Conservation (phyloP, 2,888 invertebrate genomes). For the Lacanobia wlatinum region DNA sequence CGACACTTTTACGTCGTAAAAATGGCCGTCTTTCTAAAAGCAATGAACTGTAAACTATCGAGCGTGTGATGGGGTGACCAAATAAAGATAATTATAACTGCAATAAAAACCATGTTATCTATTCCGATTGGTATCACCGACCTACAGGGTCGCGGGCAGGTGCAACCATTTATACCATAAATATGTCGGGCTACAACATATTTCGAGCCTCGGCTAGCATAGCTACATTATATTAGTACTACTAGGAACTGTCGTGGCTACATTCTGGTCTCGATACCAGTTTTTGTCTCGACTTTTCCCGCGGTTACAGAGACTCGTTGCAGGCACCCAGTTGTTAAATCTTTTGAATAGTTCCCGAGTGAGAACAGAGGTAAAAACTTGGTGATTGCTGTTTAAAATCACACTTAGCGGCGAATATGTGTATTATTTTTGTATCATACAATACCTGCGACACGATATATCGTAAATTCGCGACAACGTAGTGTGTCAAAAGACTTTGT, state of each 20-base stretch:
- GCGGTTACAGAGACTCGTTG: constrained; percentile 51
- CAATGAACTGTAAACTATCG: constrained; percentile 68
- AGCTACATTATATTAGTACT: constrained; percentile 76
- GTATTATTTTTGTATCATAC: constrained; percentile 24
- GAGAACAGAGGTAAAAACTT: constrained; percentile 61
- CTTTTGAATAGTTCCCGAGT: constrained; percentile 66
- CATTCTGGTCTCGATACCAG: constrained; percentile 54
- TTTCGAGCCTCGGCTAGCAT: constrained; percentile 76
- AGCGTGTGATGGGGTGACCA: constrained; percentile 70
- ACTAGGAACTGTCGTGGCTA: constrained; percentile 72
- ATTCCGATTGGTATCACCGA: constrained; percentile 74
- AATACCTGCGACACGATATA: constrained; percentile 2
- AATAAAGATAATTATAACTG: constrained; percentile 74
- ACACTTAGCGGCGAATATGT: constrained; percentile 43
- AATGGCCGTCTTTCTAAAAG: constrained; percentile 61
- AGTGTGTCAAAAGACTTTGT: too few relatives aligned
- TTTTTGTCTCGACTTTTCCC: constrained; percentile 64
- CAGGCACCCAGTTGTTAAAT: constrained; percentile 59
- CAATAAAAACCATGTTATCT: constrained; percentile 67
- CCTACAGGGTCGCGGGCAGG: constrained; percentile 79
- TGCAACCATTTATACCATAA: constrained; percentile 71
- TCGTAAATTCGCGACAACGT: background rate
- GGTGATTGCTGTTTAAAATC: constrained; percentile 58
- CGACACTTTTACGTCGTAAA: constrained; percentile 62
- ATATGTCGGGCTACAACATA: constrained; percentile 77